These are phyloP conservation scores for Clarias pachynema DNA, from an alignment of 2,797 vertebrate species.

Conservation along the genomic window DNA sequence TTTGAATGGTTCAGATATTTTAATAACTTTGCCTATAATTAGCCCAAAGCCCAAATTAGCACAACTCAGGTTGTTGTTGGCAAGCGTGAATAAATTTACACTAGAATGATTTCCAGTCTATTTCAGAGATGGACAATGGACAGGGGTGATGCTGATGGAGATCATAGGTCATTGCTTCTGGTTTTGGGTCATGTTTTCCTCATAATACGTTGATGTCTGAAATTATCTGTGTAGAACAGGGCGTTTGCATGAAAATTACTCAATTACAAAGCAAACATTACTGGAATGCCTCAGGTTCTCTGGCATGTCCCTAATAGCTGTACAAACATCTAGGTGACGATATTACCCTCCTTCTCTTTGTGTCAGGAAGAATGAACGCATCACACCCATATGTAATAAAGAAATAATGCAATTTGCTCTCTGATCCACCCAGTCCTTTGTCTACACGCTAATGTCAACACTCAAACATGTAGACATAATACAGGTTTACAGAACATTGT, in stretches of 20 bases:
- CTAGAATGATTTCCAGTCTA: background rate
- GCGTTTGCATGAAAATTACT: slow-evolving; percentile 24
- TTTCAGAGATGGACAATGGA: background rate
- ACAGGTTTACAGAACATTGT: slow-evolving; percentile 44
- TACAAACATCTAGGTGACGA: slow-evolving; percentile 49
- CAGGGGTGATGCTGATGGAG: background rate
- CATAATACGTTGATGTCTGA: background rate
- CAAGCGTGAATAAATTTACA: no score
- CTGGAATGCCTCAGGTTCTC: slow-evolving; percentile 13
- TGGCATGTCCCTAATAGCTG: slow-evolving; percentile 46
- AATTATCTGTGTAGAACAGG: slow-evolving; percentile 24
- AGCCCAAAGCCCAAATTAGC: background rate
- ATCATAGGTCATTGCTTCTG: background rate
- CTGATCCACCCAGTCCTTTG: slow-evolving; percentile 54
- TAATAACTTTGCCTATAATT: background rate
- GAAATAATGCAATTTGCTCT: slow-evolving; percentile 41
- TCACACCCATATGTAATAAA: slow-evolving; percentile 56
- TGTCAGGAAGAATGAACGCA: slow-evolving; percentile 35
- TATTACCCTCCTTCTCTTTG: slow-evolving; percentile 48
- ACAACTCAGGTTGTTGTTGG: no score
- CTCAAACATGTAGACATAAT: slow-evolving; percentile 49
- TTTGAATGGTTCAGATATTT: background rate
- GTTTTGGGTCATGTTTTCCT: background rate
- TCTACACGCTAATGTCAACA: slow-evolving; percentile 52
- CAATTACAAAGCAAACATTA: slow-evolving; percentile 17